Percentiles rank a stretch among this genome's conserved stretches.
Evolutionary conservation across 1,140 invertebrate genomes (phyloP).

Genomic region (Choristoneura fumiferana): DNA sequence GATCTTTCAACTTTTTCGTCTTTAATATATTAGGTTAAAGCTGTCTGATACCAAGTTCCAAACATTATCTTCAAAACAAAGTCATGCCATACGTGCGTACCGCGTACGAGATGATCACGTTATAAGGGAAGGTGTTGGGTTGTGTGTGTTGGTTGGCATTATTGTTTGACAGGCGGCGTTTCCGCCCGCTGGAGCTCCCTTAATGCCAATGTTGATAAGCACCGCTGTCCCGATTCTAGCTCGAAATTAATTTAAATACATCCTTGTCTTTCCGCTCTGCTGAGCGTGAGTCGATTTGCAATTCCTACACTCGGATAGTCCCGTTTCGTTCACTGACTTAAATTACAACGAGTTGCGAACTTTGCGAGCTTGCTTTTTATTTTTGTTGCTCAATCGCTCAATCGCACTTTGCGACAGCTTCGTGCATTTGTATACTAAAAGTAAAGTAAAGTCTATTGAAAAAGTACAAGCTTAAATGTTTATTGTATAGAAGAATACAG

Average conservation of each 20-base stretch:
- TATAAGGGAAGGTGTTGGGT: slow-evolving; percentile 10
- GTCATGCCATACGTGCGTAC: background rate
- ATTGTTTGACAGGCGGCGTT: slow-evolving; percentile 12
- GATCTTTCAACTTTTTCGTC: too few relatives aligned
- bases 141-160: slow-evolving; percentile 9
- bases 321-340: slow-evolving; percentile 53
- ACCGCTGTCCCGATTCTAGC: slow-evolving; percentile 32
- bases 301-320: slow-evolving; percentile 55
- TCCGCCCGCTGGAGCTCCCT: slow-evolving; percentile 1
- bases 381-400: slow-evolving; percentile 47
- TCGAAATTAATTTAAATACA: slow-evolving; percentile 62
- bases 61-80: too few relatives aligned
- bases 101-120: background rate
- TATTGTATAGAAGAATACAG: too few relatives aligned
- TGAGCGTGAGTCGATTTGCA: slow-evolving; percentile 60
- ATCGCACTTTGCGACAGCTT: slow-evolving; percentile 35
- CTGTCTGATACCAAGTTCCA: too few relatives aligned
- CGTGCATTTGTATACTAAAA: slow-evolving; percentile 42
- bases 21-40: too few relatives aligned
- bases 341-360: slow-evolving; percentile 53
- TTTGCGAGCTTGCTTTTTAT: slow-evolving; percentile 50
- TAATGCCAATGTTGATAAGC: slow-evolving; percentile 17
- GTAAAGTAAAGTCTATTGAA: too few relatives aligned
- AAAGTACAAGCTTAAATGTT: too few relatives aligned
- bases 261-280: slow-evolving; percentile 52